A percentile compares a stretch with the other conserved stretches of the same genome.
These are phyloP conservation scores for Hypomesus transpacificus DNA, from an alignment of 2,113 vertebrate species.

Conservation along the genomic window DNA sequence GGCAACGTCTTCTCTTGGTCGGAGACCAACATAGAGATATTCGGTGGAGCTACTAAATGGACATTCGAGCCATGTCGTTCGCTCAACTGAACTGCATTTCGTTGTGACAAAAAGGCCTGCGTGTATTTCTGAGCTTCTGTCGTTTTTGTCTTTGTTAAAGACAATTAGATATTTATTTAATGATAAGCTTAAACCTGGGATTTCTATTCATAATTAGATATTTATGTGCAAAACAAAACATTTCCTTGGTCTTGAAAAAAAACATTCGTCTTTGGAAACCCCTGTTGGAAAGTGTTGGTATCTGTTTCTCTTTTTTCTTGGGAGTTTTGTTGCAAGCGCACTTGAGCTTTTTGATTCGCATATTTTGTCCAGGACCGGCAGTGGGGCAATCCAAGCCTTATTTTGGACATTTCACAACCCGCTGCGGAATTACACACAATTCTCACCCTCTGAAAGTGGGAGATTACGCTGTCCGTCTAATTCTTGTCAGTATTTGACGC, in stretches of 20 bases:
- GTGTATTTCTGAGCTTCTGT: slow-evolving; percentile 68
- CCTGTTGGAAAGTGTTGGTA: slow-evolving; percentile 53
- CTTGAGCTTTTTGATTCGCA: slow-evolving; percentile 54
- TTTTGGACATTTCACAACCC: slow-evolving; percentile 56
- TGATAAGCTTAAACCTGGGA: slow-evolving; percentile 67
- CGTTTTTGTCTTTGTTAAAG: slow-evolving; percentile 65
- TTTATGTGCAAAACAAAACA: slow-evolving; percentile 65
- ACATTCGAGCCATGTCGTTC: slow-evolving; percentile 94
- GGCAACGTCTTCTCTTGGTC: slow-evolving; percentile 95
- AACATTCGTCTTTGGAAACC: slow-evolving; percentile 49
- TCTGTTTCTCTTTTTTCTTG: slow-evolving; percentile 42
- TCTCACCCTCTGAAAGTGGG: slow-evolving; percentile 34
- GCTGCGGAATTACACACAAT: slow-evolving; percentile 53
- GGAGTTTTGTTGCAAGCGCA: slow-evolving; percentile 58
- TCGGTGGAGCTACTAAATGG: slow-evolving; percentile 93
- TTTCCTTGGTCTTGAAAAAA: slow-evolving; percentile 51
- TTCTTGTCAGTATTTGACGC: slow-evolving; percentile 57
- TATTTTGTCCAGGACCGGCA: slow-evolving; percentile 58
- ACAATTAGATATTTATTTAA: slow-evolving; percentile 54
- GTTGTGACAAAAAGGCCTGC: slow-evolving; percentile 15
- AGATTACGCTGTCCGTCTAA: slow-evolving; percentile 56
- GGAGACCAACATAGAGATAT: slow-evolving; percentile 89
- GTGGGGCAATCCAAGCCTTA: slow-evolving; percentile 58
- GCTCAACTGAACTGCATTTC: slow-evolving; percentile 79
- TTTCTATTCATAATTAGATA: slow-evolving; percentile 66